Evolutionary conservation across 2,113 vertebrate species (phyloP), one percentile per base, ranked within the genome.

Genomic region (Ameiurus melas): DNA sequence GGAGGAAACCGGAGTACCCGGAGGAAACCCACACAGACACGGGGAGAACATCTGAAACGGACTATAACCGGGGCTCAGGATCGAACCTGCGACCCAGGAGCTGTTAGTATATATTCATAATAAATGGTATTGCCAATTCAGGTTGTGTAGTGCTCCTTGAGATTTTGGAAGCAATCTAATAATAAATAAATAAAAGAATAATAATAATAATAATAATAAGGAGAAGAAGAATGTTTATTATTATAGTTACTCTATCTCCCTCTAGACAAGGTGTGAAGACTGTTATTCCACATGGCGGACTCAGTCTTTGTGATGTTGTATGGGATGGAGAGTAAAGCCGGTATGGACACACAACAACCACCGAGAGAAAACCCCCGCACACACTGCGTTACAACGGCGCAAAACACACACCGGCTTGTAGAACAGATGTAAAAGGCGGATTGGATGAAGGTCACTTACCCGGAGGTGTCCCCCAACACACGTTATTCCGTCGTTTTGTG

Each of bases 241-340:
- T 62, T 27, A 62, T 27, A 17, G 4, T 66, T 47, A 27, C 16
- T 64, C 12, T 10, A 36, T 57, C 10, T 81, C 7, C 53, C 8
- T 81, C n/a, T 47, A n/a, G 36, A 66, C 9, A 3, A 47, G 22
- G 13, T 39, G 58, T 64, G 58, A 43, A 30, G 25, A 9, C 4
- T 84, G 62, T 68, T 68, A 30, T 84, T 51, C 57, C 80, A 83
- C 55, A 83, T 62, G 62, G 39, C 27, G 58, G 33, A n/a, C 16
- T 81, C 78, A 33, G 79, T 83, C 57, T 83, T 62, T 83, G 80
- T 81, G 79, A 81, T 66, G 58, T 19, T 66, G 5, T 20, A 51
- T 68, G 83, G 51, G 64, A 84, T 66, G 83, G 64, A 53, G 62
- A 68, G 62, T 84, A 53, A 66, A 47, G 62, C 60, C 60, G 27